These are phyloP conservation scores for Platycnemis pennipes DNA, from an alignment of 2,888 invertebrate genomes.

Conservation along the genomic window DNA sequence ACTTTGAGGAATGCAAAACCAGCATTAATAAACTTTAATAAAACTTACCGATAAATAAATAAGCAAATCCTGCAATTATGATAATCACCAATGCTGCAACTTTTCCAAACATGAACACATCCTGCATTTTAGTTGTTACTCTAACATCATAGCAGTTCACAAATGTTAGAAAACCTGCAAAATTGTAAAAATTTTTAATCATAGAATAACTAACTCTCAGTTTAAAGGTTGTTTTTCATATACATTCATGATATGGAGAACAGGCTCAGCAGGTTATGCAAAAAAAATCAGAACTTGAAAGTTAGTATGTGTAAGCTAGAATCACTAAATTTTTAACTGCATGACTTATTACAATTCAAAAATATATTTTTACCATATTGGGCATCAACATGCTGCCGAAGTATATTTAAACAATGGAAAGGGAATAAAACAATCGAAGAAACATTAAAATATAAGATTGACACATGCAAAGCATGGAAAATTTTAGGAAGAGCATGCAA, in stretches of 20 bases:
- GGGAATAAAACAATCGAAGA: too few relatives aligned
- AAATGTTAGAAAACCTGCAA: conserved; percentile 90
- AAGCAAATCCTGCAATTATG: conserved; percentile 89
- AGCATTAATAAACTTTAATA: conserved; percentile 70
- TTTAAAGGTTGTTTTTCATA: neutral
- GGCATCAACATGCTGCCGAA: too few relatives aligned
- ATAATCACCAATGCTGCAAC: conserved; percentile 91
- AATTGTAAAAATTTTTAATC: conserved; percentile 72
- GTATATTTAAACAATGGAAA: too few relatives aligned
- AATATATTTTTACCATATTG: too few relatives aligned
- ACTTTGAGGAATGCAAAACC: neutral
- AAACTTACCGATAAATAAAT: conserved; percentile 85
- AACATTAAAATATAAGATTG: too few relatives aligned
- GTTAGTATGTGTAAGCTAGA: neutral
- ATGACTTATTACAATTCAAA: too few relatives aligned
- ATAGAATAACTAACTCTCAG: neutral
- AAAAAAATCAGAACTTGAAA: neutral
- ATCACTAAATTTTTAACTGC: too few relatives aligned
- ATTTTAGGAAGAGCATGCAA: too few relatives aligned
- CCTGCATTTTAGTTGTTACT: conserved; percentile 93
- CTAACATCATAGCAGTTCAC: conserved; percentile 94
- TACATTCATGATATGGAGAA: conserved; percentile 59
- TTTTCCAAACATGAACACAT: conserved; percentile 96
- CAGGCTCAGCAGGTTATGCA: neutral
- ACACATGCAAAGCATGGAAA: too few relatives aligned